Percentiles rank a stretch among this genome's conserved stretches.
Conservation (phyloP, 2,888 invertebrate genomes). For the Augochlorella aurata region DNA sequence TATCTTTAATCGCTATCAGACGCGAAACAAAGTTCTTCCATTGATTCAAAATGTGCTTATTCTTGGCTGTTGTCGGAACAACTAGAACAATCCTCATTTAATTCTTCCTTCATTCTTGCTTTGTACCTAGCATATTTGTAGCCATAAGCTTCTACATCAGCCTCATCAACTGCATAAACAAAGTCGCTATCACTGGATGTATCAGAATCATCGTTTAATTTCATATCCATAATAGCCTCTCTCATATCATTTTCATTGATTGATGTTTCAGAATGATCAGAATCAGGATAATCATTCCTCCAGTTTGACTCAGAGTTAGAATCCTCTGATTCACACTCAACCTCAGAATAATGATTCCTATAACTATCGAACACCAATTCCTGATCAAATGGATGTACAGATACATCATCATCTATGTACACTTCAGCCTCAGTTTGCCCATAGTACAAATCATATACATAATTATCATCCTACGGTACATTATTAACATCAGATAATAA, state of each 20-base stretch:
- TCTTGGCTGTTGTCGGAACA: constrained; percentile 38
- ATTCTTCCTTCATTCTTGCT: constrained; percentile 81
- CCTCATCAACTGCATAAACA: constrained; percentile 76
- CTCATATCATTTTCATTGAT: constrained; percentile 84
- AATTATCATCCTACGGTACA: constrained; percentile 77
- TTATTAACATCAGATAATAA: not conserved
- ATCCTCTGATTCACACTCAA: constrained; percentile 52
- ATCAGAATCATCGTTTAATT: constrained; percentile 80
- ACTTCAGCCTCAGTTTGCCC: constrained; percentile 83
- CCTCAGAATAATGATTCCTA: constrained; percentile 74
- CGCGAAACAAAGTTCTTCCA: not conserved
- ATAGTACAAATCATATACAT: constrained; percentile 87
- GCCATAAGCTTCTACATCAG: constrained; percentile 86
- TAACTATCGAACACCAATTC: constrained; percentile 79
- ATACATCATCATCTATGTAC: constrained; percentile 81
- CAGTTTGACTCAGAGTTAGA: constrained; percentile 91
- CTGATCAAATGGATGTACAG: constrained; percentile 80
- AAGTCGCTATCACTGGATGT: constrained; percentile 83
- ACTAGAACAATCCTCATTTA: constrained; percentile 62
- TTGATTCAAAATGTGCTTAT: not conserved
- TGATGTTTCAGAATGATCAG: constrained; percentile 85
- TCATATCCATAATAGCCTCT: constrained; percentile 48
- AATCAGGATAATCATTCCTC: constrained; percentile 91
- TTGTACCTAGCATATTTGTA: constrained; percentile 87
- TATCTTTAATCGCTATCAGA: not conserved